Conservation (phyloP, 1,140 invertebrate species). For the Pseudomyrmex cubaensis region DNA sequence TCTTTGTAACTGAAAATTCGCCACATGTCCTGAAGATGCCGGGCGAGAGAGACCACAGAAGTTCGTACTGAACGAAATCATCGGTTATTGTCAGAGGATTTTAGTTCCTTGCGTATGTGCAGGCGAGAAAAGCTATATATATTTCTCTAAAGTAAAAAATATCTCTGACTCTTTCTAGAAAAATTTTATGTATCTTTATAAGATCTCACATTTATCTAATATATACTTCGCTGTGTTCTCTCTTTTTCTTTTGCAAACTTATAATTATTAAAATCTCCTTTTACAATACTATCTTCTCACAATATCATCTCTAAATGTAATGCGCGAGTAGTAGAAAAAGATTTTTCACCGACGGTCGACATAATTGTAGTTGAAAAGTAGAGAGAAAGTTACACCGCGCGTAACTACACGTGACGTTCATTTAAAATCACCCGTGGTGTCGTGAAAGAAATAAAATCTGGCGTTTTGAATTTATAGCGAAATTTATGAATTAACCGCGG, state of each 20-base stretch:
- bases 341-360: background rate
- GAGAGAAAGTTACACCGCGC: slow-evolving; percentile 2
- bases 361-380: slow-evolving; percentile 21
- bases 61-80: slow-evolving; percentile 8
- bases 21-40: background rate
- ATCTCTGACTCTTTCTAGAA: background rate
- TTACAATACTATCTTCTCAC: background rate
- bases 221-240: too few relatives aligned
- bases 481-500: slow-evolving; percentile 43
- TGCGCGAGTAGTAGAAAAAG: background rate
- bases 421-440: background rate
- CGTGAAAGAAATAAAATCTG: background rate
- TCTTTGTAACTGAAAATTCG: slow-evolving; percentile 18
- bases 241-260: too few relatives aligned
- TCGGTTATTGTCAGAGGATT: slow-evolving; percentile 18
- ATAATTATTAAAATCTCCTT: too few relatives aligned
- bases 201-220: too few relatives aligned
- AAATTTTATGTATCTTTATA: background rate
- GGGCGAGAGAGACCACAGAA: background rate
- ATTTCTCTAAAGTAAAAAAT: background rate
- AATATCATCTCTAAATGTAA: slow-evolving; percentile 7
- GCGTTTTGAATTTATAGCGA: background rate
- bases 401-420: slow-evolving; percentile 31
- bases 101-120: background rate
- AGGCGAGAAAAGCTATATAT: background rate